Evolutionary conservation across 2,113 vertebrate genomes (phyloP).

Genomic region (Damaliscus lunatus): DNA sequence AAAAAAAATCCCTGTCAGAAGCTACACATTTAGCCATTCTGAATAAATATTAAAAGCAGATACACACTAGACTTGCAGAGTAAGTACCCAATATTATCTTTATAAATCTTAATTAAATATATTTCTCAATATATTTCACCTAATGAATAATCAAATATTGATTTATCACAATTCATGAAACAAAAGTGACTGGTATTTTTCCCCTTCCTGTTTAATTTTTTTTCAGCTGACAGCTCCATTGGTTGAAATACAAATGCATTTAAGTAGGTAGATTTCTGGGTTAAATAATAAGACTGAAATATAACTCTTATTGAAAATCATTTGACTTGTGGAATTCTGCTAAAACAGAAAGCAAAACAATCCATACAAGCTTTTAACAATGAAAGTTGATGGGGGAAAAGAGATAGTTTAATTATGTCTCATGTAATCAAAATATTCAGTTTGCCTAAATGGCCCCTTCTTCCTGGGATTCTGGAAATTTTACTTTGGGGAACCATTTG

Average conservation of each 20-base stretch:
- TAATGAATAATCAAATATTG: not conserved
- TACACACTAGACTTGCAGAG: not conserved
- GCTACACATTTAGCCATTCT: not conserved
- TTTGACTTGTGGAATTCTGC: not conserved
- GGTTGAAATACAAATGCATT: not conserved
- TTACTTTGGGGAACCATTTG: not conserved
- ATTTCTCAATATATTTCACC: not conserved
- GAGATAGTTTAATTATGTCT: not conserved
- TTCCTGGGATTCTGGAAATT: not conserved
- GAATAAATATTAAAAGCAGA: not conserved
- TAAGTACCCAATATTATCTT: not conserved
- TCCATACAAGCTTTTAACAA: not conserved
- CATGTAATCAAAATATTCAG: not conserved
- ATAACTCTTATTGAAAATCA: not conserved
- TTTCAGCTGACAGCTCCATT: not conserved
- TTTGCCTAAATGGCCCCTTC: not conserved
- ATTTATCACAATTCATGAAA: not conserved
- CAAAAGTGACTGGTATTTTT: not conserved
- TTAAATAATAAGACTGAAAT: not conserved
- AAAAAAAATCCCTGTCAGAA: not conserved
- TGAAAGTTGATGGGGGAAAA: not conserved
- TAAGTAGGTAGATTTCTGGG: not conserved
- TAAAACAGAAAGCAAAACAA: not conserved
- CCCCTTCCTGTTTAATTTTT: not conserved
- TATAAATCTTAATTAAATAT: conserved; percentile 5